These are phyloP conservation scores for Sogatella furcifera DNA, from an alignment of 1,140 invertebrate genomes.

Conservation along the genomic window DNA sequence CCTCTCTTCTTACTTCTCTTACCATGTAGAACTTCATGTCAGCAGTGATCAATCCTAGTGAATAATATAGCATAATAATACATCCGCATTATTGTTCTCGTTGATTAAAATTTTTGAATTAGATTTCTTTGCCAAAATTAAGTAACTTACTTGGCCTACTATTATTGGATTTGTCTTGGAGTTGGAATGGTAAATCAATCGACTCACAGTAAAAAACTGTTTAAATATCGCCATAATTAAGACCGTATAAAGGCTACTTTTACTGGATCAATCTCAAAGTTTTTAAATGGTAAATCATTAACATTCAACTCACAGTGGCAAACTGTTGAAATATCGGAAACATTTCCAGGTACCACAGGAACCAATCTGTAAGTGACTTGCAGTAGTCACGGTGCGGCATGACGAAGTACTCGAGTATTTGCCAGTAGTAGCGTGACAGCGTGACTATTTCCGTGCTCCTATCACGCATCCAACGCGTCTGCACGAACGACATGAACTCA, in stretches of 20 bases:
- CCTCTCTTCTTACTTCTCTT: no score
- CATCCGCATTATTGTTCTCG: no score
- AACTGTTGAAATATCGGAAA: constrained; percentile 60
- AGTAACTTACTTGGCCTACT: no score
- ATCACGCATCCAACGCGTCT: constrained; percentile 45
- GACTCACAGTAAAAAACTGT: constrained; percentile 28
- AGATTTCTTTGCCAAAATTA: no score
- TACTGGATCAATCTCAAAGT: no score
- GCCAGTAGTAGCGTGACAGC: constrained; percentile 55
- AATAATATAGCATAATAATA: no score
- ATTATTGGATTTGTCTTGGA: no score
- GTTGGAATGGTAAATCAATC: background rate
- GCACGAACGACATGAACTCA: constrained; percentile 49
- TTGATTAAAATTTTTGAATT: no score
- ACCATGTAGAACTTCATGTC: no score
- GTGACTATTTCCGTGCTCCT: constrained; percentile 51
- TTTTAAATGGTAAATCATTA: background rate
- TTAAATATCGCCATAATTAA: no score
- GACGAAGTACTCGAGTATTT: constrained; percentile 47
- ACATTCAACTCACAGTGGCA: constrained; percentile 34
- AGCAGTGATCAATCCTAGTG: no score
- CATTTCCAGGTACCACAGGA: constrained; percentile 52
- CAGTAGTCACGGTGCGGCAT: constrained; percentile 52
- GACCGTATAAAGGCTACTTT: no score
- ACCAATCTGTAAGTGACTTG: constrained; percentile 32